A percentile compares a stretch with the other conserved stretches of the same genome.
These are phyloP conservation scores for Ceratotherium simum DNA, from an alignment of 2,113 vertebrate species.

Conservation along the genomic window DNA sequence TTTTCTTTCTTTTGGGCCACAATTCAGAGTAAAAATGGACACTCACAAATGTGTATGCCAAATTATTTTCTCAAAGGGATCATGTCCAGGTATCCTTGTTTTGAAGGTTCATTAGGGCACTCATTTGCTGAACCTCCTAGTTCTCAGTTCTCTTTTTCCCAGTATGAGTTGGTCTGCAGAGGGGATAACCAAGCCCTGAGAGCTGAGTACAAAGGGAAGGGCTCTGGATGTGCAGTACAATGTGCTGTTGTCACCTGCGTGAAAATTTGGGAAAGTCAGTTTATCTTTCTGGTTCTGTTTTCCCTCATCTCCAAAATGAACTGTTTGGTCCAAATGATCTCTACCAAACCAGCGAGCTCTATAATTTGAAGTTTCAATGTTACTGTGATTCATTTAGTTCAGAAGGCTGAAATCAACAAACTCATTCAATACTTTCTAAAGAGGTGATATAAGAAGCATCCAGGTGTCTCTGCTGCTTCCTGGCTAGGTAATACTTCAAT, in stretches of 20 bases:
- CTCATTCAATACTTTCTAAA: not conserved
- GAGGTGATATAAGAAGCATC: not conserved
- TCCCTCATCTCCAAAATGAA: constrained; percentile 31
- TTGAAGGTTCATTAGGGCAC: not conserved
- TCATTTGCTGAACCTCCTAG: not conserved
- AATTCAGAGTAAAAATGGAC: constrained; percentile 1
- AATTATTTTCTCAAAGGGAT: not conserved
- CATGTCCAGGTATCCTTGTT: not conserved
- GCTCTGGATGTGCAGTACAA: not conserved
- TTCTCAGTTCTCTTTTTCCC: not conserved
- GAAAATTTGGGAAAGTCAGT: not conserved
- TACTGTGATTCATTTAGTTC: constrained; percentile 36
- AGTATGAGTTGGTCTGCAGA: not conserved
- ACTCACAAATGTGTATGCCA: not conserved
- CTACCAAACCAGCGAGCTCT: constrained; percentile 1
- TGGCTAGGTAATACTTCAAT: not conserved
- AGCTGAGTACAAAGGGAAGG: not conserved
- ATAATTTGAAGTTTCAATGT: constrained; percentile 37
- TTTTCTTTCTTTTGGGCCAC: not conserved
- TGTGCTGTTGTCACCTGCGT: not conserved
- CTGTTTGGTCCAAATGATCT: constrained; percentile 44
- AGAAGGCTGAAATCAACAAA: constrained; percentile 42
- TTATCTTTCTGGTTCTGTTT: constrained; percentile 40
- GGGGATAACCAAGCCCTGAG: not conserved
- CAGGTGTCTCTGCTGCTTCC: not conserved